Evolutionary conservation across 2,888 invertebrate genomes (phyloP), one percentile per base, ranked within the genome.

Genomic region (Drosophila colorata): DNA sequence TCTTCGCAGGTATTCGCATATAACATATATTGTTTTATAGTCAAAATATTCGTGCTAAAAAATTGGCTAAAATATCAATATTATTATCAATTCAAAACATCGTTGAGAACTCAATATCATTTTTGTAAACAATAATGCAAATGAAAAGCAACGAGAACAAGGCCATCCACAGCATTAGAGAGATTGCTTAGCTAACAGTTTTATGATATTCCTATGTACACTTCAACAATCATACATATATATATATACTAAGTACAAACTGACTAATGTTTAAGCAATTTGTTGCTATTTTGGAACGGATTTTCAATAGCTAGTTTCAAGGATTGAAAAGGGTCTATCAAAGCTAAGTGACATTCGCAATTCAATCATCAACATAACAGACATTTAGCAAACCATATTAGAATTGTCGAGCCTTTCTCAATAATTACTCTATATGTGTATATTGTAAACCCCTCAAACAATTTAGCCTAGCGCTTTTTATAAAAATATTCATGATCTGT

Each of bases 261-360:
- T 40, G 38, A 18, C 5, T 46, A 46, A 40, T 20, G 28, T 44
- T 31, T 37, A 28, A 9, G 41, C n/a, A 51, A 41, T 66, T 52
- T 73, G 38, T 44, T 52, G 37, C 55, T 60, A 48, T 56, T 40
- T 40, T 74, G 73, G 73, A 77, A 72, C 73, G 73, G 73, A 74
- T 72, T 59, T 38, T 59, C 47, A 52, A 56, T 49, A 25, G 25
- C 66, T 49, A 35, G 28, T 40, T 52, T n/a, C 13, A 35, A 57
- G 40, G 11, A 18, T 7, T 13, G n/a, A 23, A n/a, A 43, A 47
- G 23, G 28, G 4, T 18, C 11, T 31, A 11, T 47, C 37, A 64
- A 41, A 47, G 40, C 38, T 43, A 44, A 41, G 9, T 33, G 23
- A 35, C 13, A 55, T 35, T 53, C 20, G 35, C 14, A 18, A 49